Evolutionary conservation across 2,888 invertebrate genomes (phyloP), one percentile per base, ranked within the genome.

Genomic region (Eugnorisma glareosa): DNA sequence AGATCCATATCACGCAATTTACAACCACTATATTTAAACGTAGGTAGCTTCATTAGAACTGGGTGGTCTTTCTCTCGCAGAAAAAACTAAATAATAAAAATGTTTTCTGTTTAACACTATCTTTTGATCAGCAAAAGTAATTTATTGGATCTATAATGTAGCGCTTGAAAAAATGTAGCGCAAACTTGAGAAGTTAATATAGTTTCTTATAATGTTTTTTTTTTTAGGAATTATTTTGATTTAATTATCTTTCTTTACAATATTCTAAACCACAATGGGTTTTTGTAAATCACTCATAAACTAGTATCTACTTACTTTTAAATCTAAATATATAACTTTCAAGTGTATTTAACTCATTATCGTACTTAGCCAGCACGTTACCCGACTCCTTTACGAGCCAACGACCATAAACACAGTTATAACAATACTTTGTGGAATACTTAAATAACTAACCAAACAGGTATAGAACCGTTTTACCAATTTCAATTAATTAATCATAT

Each of bases 11-110:
- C 86, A 76, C 79, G 81, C 74, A 86, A 84, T 84, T 82, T 82
- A 85, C 77, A 81, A 82, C 74, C 81, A 84, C 85, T 86, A 87
- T 85, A 86, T 87, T 85, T 89, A 87, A 87, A 85, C 84, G 69
- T 82, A 81, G 59, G 68, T 84, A 77, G 88, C 84, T 86, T 88
- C 77, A 86, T 87, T 82, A 79, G 79, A 80, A 77, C 84, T 73
- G 87, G 82, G 87, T 83, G 88, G 84, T 86, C 86, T 61, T 71
- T 35, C 63, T 67, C 69, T 21, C 48, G 70, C 66, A 57, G 45
- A 72, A 72, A 86, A 79, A 84, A 78, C 13, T 6, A 51, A 71
- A 64, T 10, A 51, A 64, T 48, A 43, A 72, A 69, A 61, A 37
- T 57, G 24, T 63, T 61, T 73, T 68, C 51, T 68, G 68, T 71